Evolutionary conservation across 2,113 vertebrate genomes (phyloP).

Genomic region (Xenopus borealis): DNA sequence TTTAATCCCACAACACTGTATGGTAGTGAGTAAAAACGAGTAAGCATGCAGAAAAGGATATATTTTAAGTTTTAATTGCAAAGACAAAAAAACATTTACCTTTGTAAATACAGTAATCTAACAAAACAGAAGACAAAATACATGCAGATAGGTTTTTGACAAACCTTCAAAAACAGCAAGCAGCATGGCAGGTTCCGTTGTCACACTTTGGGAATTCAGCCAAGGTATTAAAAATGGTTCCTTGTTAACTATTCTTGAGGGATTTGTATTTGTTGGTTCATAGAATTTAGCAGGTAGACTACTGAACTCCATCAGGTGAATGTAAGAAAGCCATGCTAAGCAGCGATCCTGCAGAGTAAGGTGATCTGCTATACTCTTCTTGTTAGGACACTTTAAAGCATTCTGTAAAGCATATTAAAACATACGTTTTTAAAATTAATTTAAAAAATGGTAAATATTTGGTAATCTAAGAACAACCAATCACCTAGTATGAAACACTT

Average conservation of each 20-base stretch:
- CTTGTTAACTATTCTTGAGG: slow-evolving; percentile 78
- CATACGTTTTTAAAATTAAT: not conserved
- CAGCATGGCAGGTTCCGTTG: slow-evolving; percentile 72
- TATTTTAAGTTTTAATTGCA: not conserved
- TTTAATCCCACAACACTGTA: too few relatives aligned
- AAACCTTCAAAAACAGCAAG: slow-evolving; percentile 83
- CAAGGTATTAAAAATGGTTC: slow-evolving; percentile 85
- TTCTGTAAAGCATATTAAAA: slow-evolving; percentile 66
- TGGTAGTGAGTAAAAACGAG: not conserved
- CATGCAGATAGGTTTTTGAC: slow-evolving; percentile 19
- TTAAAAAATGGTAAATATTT: not conserved
- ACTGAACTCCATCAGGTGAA: slow-evolving; percentile 87
- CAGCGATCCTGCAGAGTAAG: slow-evolving; percentile 74
- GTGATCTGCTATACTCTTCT: slow-evolving; percentile 58
- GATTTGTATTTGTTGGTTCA: slow-evolving; percentile 76
- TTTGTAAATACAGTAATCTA: too few relatives aligned
- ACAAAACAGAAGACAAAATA: slow-evolving; percentile 37
- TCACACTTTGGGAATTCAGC: slow-evolving; percentile 71
- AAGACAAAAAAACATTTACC: not conserved
- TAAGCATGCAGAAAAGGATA: not conserved
- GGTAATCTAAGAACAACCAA: too few relatives aligned
- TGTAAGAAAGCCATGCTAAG: slow-evolving; percentile 86
- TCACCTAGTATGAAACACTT: too few relatives aligned
- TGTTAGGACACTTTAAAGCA: slow-evolving; percentile 70
- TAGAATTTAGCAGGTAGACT: slow-evolving; percentile 77